Percentiles rank a stretch among this genome's conserved stretches.
These are phyloP conservation scores for Cataglyphis cursor DNA, from an alignment of 2,888 invertebrate genomes.

Conservation along the genomic window DNA sequence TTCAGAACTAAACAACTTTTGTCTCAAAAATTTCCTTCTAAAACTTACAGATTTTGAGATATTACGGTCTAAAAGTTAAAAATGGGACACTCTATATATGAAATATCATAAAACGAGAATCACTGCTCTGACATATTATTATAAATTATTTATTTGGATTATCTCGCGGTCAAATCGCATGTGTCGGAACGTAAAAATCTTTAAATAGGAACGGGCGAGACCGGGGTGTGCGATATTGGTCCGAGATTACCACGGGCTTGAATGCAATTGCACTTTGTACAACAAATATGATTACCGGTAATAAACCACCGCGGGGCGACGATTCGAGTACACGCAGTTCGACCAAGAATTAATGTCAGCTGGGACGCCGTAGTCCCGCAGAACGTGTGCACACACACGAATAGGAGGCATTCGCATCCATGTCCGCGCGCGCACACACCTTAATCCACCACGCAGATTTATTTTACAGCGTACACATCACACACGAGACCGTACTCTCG, in stretches of 20 bases:
- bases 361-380: constrained; percentile 34
- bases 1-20: no score
- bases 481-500: constrained; percentile 67
- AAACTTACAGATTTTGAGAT: no score
- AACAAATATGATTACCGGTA: constrained; percentile 53
- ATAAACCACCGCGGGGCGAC: constrained; percentile 40
- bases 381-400: neutral
- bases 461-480: constrained; percentile 81
- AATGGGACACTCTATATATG: no score
- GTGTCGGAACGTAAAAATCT: constrained; percentile 11
- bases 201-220: constrained; percentile 9
- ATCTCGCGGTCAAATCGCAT: constrained; percentile 1
- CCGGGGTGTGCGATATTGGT: neutral
- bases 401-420: neutral
- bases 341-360: constrained; percentile 78
- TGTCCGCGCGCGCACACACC: constrained; percentile 46
- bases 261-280: constrained; percentile 32
- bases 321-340: constrained; percentile 65
- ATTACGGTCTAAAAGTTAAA: no score
- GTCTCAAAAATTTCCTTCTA: no score
- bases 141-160: constrained; percentile 2
- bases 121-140: neutral
- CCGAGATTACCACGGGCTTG: constrained; percentile 19
- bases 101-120: neutral
- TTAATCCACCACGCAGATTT: constrained; percentile 81